A percentile compares a stretch with the other conserved stretches of the same genome.
Evolutionary conservation across 2,797 vertebrate species (phyloP).

Genomic region (Catostomus latipinnis): DNA sequence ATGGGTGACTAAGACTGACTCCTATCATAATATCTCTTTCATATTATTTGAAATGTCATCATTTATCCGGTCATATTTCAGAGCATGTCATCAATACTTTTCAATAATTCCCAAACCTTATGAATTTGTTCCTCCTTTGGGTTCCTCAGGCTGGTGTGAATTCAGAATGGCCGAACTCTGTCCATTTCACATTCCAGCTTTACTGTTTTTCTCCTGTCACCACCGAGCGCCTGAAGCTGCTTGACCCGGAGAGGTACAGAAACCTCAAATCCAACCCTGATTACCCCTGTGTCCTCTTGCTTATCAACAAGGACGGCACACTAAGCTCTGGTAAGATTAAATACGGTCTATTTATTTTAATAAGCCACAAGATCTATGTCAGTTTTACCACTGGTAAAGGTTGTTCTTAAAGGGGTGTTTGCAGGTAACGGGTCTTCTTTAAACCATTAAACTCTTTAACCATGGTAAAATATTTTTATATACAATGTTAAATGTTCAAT

Average conservation of each 20-base stretch:
- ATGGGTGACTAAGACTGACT: neutral
- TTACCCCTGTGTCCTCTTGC: constrained; percentile 77
- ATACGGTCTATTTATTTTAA: too few species aligned
- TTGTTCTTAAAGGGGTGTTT: too few species aligned
- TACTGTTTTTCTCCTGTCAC: constrained; percentile 89
- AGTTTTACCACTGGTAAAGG: too few species aligned
- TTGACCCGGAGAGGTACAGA: constrained; percentile 58
- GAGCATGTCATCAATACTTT: neutral
- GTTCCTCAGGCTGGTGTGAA: constrained; percentile 57
- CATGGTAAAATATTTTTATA: too few species aligned
- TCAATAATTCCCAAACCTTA: constrained; percentile 1
- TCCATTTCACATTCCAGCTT: constrained; percentile 96
- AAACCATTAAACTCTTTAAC: too few species aligned
- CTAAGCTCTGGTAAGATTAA: constrained; percentile 76
- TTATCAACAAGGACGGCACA: constrained; percentile 76
- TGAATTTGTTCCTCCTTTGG: constrained; percentile 67
- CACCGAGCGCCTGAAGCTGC: constrained; percentile 83
- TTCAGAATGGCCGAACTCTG: constrained; percentile 76
- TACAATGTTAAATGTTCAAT: too few species aligned
- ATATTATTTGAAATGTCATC: neutral
- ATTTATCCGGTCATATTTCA: neutral
- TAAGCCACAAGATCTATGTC: too few species aligned
- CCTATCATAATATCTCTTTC: constrained; percentile 7
- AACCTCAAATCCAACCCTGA: neutral
- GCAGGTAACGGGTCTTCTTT: too few species aligned